Evolutionary conservation across 2,888 invertebrate genomes (phyloP), one percentile per base, ranked within the genome.

Genomic region (Lymantria monacha): DNA sequence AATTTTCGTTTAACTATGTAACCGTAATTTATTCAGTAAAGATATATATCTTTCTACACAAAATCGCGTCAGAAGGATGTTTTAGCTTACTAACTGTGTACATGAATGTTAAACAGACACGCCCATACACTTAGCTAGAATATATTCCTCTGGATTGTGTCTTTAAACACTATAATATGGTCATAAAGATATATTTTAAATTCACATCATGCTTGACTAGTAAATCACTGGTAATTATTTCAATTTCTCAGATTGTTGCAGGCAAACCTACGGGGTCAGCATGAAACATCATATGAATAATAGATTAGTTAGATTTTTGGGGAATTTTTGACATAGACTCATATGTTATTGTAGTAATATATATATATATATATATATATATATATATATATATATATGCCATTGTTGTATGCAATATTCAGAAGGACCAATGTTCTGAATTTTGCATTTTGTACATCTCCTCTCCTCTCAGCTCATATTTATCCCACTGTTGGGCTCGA

Each of bases 141-240:
- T 62, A 55, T 57, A 61, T 53, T 50, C 22, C 36, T 52, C 48
- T 47, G 46, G 57, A 63, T 61, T 59, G 61, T 46, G 55, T 45
- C 49, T 63, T 50, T 55, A 59, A 51, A 51, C 36, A 42, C 44
- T 49, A 45, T 48, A 53, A 46, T 56, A 46, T 53, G 46, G 44
- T 30, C 47, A 59, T 63, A 59, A 65, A 68, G 51, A 42, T 55
- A n/a, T n/a, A 46, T 63, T 56, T 57, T 13, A 52, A 50, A 81
- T 74, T 74, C 79, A 51, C 31, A 36, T 49, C 82, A 76, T 73
- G 74, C 51, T 49, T 46, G 52, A 49, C 53, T 68, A 72, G 74
- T 84, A 76, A 70, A 81, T 84, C 80, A 82, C 79, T 65, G 75
- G 70, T 86, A 87, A 85, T 85, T 85, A 87, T 87, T 86, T 85